Evolutionary conservation across 2,888 invertebrate species (phyloP), one percentile per base, ranked within the genome.

Genomic region (Hypomecis punctinalis): DNA sequence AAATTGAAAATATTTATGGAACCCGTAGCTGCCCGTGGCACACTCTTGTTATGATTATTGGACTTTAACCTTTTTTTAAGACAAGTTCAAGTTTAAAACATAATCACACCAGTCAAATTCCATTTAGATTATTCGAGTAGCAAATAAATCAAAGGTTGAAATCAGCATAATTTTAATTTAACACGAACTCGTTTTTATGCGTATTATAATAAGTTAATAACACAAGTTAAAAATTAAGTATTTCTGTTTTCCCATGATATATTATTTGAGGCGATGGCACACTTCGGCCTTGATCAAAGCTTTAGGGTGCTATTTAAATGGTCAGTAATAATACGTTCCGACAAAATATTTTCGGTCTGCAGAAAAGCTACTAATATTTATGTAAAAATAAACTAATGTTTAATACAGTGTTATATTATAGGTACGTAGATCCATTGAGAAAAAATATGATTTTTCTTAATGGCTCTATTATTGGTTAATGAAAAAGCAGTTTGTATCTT

Each of bases 111-210:
- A 33, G 10, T 23, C 23, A 52, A 52, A 52, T 52, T 40, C 40
- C 40, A 13, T 13, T 10, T 52, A 0, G 3, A n/a, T 42, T n/a
- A 33, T 42, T 42, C 23, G 23, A 23, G 23, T 10, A 7, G n/a
- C 40, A n/a, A 43, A 23, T 13, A 55, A 43, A 45, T 55, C 37
- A 55, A 45, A 55, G 46, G 55, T 45, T 6, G 36, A 36, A 23
- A 46, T 55, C 42, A 46, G 9, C 54, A 55, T 55, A 37, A 23
- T 46, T 46, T 46, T 36, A 46, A 55, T 55, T 55, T 45, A 37
- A 5, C n/a, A 11, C 35, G 10, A 55, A 45, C 36, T 5, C 35
- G 43, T 35, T 55, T 55, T 46, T 55, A 6, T 54, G 37, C 46
- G 37, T 46, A 13, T 45, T 46, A 46, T 46, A 42, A 23, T 3